These are phyloP conservation scores for Drosophila quadrilineata DNA, from an alignment of 1,140 invertebrate genomes.

Conservation along the genomic window DNA sequence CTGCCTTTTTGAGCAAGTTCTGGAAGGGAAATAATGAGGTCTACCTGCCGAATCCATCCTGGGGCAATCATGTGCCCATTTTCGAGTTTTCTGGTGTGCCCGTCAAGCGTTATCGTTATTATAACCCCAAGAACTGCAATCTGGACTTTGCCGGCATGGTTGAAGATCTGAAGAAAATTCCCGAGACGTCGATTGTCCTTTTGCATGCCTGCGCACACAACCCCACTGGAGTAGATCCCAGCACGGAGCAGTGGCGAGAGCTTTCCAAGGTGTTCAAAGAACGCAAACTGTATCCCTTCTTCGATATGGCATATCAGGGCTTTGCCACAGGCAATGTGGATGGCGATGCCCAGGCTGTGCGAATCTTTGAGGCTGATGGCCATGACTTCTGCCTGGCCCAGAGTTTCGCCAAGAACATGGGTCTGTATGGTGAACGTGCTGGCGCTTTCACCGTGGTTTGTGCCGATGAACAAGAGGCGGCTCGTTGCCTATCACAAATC, in stretches of 20 bases:
- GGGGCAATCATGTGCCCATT: slow-evolving; percentile 98
- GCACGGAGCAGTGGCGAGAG: slow-evolving; percentile 95
- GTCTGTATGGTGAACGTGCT: slow-evolving; percentile 93
- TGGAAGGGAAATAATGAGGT: slow-evolving; percentile 93
- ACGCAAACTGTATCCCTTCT: slow-evolving; percentile 96
- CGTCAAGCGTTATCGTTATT: slow-evolving; percentile 97
- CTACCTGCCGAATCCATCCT: slow-evolving; percentile 97
- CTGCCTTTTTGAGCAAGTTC: slow-evolving; percentile 93
- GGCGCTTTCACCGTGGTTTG: slow-evolving; percentile 95
- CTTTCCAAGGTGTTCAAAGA: slow-evolving; percentile 89
- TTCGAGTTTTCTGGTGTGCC: slow-evolving; percentile 94
- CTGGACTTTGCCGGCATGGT: slow-evolving; percentile 96
- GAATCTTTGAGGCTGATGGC: slow-evolving; percentile 95
- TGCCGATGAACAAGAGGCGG: slow-evolving; percentile 90
- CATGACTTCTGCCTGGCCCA: slow-evolving; percentile 95
- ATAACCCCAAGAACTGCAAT: slow-evolving; percentile 96
- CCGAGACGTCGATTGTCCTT: slow-evolving; percentile 95
- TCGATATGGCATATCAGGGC: slow-evolving; percentile 99
- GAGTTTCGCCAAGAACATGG: slow-evolving; percentile 99
- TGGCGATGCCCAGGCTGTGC: slow-evolving; percentile 94
- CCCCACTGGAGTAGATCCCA: slow-evolving; percentile 98
- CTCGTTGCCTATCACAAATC: slow-evolving; percentile 94
- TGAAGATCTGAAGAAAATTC: slow-evolving; percentile 97
- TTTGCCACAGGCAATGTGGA: slow-evolving; percentile 95
- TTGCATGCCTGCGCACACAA: slow-evolving; percentile 99